These are phyloP conservation scores for Caenorhabditis plicata DNA, from an alignment of 2,888 invertebrate genomes.

Conservation along the genomic window DNA sequence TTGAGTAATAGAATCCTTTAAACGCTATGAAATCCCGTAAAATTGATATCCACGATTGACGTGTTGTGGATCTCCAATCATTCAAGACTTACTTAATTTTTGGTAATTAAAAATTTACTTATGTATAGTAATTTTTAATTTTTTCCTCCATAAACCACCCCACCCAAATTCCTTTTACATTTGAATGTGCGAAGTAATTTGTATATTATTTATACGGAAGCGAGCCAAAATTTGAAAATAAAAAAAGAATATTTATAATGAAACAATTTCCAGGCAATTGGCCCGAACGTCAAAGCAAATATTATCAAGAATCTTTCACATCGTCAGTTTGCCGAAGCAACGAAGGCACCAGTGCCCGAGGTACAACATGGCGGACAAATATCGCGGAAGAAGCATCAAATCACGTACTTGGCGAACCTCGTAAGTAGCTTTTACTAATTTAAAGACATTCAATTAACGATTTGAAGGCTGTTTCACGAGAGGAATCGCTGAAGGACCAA, in stretches of 20 bases:
- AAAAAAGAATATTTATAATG: too few relatives aligned
- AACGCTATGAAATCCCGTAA: too few relatives aligned
- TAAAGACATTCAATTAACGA: slow-evolving; percentile 1
- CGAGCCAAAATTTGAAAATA: neutral
- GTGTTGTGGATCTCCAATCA: too few relatives aligned
- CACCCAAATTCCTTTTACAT: too few relatives aligned
- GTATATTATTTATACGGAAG: neutral
- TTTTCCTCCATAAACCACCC: too few relatives aligned
- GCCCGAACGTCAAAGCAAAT: slow-evolving; percentile 57
- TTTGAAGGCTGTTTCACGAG: slow-evolving; percentile 59
- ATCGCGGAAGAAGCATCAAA: slow-evolving; percentile 64
- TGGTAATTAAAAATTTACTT: neutral
- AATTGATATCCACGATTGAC: too few relatives aligned
- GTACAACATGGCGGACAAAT: slow-evolving; percentile 32
- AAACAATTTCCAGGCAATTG: slow-evolving; percentile 48
- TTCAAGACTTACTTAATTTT: neutral
- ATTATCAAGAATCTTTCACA: slow-evolving; percentile 54
- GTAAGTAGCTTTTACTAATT: slow-evolving; percentile 8
- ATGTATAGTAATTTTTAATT: too few relatives aligned
- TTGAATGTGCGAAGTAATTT: too few relatives aligned
- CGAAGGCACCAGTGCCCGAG: slow-evolving; percentile 33
- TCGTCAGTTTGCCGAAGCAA: slow-evolving; percentile 32
- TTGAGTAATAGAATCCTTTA: too few relatives aligned
- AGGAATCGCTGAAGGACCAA: slow-evolving; percentile 60
- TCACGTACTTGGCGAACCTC: slow-evolving; percentile 62